Percentiles rank a stretch among this genome's conserved stretches.
Evolutionary conservation across 2,888 invertebrate genomes (phyloP).

Genomic region (Mesorhabditis sp.): DNA sequence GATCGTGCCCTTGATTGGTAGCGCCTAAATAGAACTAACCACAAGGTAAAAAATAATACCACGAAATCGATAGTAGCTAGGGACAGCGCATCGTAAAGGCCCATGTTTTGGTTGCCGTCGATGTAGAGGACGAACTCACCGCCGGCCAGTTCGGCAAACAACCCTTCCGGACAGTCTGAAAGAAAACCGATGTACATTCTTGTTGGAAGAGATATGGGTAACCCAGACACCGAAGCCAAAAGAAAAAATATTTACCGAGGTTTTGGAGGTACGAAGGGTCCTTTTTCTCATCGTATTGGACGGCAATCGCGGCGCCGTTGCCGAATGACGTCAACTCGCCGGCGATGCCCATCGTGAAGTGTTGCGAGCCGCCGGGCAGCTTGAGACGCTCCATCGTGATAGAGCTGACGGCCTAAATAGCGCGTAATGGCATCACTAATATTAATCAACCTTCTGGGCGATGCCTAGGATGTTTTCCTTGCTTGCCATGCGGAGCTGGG

Average conservation of each 20-base stretch:
- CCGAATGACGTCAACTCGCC: neutral
- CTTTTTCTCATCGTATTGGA: neutral
- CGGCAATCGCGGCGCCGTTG: neutral
- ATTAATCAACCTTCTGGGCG: neutral
- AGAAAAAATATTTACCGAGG: too few relatives aligned
- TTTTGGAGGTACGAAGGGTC: too few relatives aligned
- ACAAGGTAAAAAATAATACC: too few relatives aligned
- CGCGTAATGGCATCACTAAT: neutral
- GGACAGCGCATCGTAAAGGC: too few relatives aligned
- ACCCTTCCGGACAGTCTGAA: too few relatives aligned
- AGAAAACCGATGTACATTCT: too few relatives aligned
- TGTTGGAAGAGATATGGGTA: too few relatives aligned
- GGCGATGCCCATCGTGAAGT: neutral
- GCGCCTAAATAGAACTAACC: neutral
- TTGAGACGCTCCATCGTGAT: slow-evolving; percentile 4
- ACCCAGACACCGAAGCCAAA: too few relatives aligned
- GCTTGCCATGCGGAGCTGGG: neutral
- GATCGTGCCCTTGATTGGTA: neutral
- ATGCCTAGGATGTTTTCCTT: slow-evolving; percentile 2
- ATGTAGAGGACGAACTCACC: too few relatives aligned
- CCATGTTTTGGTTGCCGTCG: too few relatives aligned
- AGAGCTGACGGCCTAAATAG: neutral
- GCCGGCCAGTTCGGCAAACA: too few relatives aligned
- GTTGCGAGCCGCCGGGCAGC: neutral
- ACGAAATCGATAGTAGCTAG: too few relatives aligned